phyloP scores from a whole-genome alignment of 1,140 invertebrate genomes.

The Choristoneura fumiferana region DNA sequence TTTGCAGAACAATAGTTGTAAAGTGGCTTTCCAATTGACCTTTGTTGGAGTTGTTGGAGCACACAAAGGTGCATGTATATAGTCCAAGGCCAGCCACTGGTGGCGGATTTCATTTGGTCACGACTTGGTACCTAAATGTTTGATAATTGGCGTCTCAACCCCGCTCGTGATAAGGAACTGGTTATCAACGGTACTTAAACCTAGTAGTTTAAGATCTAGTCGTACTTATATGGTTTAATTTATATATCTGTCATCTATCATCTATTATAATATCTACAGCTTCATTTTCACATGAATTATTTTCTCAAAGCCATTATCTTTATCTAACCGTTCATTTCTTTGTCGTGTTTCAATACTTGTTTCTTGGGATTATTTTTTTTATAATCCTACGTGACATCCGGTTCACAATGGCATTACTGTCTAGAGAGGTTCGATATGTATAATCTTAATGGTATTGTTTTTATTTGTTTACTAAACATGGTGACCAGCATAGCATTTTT shows the following conservation, averaged over 20 bases:
- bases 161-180: slow-evolving; percentile 12
- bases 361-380: slow-evolving; percentile 4
- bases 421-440: not conserved
- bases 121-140: slow-evolving; percentile 15
- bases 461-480: no score
- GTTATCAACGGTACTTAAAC: slow-evolving; percentile 4
- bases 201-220: no score
- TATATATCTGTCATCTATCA: no score
- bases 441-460: no score
- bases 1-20: slow-evolving; percentile 16
- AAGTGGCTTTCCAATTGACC: slow-evolving; percentile 68
- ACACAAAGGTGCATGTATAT: slow-evolving; percentile 58
- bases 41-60: slow-evolving; percentile 40
- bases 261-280: no score
- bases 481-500: no score
- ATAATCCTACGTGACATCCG: slow-evolving; percentile 14
- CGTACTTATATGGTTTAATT: no score
- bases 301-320: not conserved
- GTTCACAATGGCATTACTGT: slow-evolving; percentile 5
- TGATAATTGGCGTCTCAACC: slow-evolving; percentile 3
- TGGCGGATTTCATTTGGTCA: slow-evolving; percentile 45
- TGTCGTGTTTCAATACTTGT: not conserved
- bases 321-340: slow-evolving; percentile 8
- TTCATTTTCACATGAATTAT: no score
- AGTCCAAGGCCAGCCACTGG: slow-evolving; percentile 63